Percentiles rank a stretch among this genome's conserved stretches.
Evolutionary conservation across 2,113 vertebrate species (phyloP).

Genomic region (Plectropomus leopardus): DNA sequence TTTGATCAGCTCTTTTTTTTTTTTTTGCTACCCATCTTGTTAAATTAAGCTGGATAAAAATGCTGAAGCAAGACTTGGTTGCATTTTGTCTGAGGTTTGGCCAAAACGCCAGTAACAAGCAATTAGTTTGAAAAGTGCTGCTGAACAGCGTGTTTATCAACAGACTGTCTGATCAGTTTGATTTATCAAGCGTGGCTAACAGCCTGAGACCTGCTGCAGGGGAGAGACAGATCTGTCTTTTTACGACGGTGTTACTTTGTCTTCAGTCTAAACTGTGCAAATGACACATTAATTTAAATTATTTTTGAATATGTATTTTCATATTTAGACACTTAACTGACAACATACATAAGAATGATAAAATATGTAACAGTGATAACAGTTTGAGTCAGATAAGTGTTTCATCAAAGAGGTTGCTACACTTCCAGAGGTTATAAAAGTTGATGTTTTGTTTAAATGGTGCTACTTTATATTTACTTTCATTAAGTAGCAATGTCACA

Average conservation of each 20-base stretch:
- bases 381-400: neutral
- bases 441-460: neutral
- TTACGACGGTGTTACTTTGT: neutral
- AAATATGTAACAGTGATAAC: neutral
- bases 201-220: constrained; percentile 13
- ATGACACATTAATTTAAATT: neutral
- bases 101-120: constrained; percentile 17
- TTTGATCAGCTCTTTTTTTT: neutral
- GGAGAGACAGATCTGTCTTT: neutral
- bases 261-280: neutral
- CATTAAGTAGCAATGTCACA: neutral
- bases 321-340: neutral
- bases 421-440: neutral
- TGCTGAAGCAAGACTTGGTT: constrained; percentile 16
- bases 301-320: neutral
- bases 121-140: constrained; percentile 52
- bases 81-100: constrained; percentile 11
- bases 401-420: neutral
- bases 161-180: constrained; percentile 17
- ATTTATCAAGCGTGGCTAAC: constrained; percentile 23
- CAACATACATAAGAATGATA: neutral
- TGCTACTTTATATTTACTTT: neutral
- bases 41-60: constrained; percentile 44
- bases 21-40: neutral
- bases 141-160: constrained; percentile 1